These are phyloP conservation scores for Rallus crepitans DNA, from an alignment of 2,797 vertebrate genomes.

Conservation along the genomic window DNA sequence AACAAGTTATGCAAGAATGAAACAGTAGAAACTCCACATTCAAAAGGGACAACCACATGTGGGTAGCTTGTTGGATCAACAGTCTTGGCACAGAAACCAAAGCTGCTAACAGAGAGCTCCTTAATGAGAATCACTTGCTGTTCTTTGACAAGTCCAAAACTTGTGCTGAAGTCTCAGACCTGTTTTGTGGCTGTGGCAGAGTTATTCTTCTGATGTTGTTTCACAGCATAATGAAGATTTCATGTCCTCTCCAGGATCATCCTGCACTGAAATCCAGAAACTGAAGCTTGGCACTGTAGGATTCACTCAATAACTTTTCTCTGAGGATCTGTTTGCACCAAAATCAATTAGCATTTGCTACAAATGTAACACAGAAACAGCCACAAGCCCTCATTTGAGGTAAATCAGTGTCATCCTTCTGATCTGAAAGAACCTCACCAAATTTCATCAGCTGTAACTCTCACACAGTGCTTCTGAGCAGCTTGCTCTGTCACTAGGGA, in stretches of 20 bases:
- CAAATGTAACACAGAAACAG: conserved; percentile 48
- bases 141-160: neutral
- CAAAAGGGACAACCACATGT: neutral
- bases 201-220: neutral
- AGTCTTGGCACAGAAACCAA: neutral
- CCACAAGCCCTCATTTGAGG: neutral
- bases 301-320: conserved; percentile 22
- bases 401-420: neutral
- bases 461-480: neutral
- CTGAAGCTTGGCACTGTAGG: neutral
- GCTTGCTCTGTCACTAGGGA: neutral
- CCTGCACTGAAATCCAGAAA: neutral
- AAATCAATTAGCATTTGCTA: conserved; percentile 45
- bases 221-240: conserved; percentile 10
- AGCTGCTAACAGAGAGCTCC: neutral
- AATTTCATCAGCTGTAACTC: conserved; percentile 43
- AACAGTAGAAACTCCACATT: neutral
- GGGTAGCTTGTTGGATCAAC: neutral
- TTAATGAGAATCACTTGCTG: neutral
- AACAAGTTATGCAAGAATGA: neutral
- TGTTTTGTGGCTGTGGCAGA: neutral
- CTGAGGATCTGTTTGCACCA: neutral
- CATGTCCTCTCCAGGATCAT: neutral
- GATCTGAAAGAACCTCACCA: neutral
- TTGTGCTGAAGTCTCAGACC: neutral